Conservation (phyloP, 2,113 vertebrate species). For the Sapajus apella region DNA sequence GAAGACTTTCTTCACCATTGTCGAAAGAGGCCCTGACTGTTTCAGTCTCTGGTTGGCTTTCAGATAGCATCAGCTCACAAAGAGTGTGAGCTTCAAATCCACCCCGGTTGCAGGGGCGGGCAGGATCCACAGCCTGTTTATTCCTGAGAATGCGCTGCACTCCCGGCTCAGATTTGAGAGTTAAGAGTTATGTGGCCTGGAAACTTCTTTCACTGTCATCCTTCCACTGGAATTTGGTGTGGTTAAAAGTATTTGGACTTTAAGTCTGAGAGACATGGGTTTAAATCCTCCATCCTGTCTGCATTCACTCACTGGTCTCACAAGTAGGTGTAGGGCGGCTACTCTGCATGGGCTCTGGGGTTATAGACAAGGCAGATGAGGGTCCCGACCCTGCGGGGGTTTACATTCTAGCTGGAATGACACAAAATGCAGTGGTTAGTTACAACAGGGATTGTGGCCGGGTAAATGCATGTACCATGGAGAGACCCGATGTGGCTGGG, state of each 20-base stretch:
- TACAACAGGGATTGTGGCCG: too few relatives aligned
- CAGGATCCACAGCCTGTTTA: accelerated
- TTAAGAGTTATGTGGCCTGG: neutral
- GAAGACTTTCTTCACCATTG: neutral
- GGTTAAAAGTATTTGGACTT: neutral
- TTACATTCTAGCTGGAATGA: neutral
- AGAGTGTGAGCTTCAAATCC: neutral
- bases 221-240: neutral
- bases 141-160: too few relatives aligned
- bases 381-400: neutral
- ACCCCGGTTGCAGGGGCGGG: accelerated
- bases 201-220: neutral
- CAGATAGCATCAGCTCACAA: neutral
- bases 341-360: neutral
- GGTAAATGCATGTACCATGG: too few relatives aligned
- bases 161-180: neutral
- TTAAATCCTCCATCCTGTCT: neutral
- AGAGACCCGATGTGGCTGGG: accelerated
- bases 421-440: accelerated
- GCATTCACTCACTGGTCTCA: neutral
- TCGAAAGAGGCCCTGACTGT: neutral
- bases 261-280: neutral
- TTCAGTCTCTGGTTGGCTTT: neutral
- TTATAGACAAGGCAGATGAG: neutral
- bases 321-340: too few relatives aligned